Conservation (phyloP, 2,797 vertebrate genomes). For the Scarus forsteni region DNA sequence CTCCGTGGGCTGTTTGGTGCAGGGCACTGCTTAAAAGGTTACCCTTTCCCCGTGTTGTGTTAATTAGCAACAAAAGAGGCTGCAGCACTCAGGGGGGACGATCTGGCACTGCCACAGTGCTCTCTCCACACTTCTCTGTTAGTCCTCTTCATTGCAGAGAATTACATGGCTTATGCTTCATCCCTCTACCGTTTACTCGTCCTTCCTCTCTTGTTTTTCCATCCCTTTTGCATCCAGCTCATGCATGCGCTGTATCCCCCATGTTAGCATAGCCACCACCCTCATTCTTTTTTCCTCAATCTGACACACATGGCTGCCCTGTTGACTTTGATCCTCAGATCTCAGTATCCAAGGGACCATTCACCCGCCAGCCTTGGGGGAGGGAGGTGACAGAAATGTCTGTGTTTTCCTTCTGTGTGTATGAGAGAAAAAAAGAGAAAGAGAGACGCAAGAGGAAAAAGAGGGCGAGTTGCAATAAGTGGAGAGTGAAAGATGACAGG, state of each 20-base stretch:
- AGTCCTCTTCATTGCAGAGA: conserved; percentile 24
- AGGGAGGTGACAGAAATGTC: conserved; percentile 77
- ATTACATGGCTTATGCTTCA: conserved; percentile 33
- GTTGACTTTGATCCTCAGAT: conserved; percentile 79
- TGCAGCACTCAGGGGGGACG: conserved; percentile 32
- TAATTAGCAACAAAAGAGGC: conserved; percentile 76
- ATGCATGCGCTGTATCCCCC: conserved; percentile 27
- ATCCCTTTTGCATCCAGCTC: conserved; percentile 34
- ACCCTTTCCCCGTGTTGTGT: conserved; percentile 59
- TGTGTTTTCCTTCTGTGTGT: conserved; percentile 71
- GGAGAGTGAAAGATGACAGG: conserved; percentile 71
- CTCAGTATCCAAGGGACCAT: conserved; percentile 73
- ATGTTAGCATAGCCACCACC: conserved; percentile 56
- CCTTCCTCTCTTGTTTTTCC: conserved; percentile 39
- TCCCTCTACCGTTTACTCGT: conserved; percentile 22
- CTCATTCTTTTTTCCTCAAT: conserved; percentile 42
- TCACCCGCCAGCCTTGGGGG: conserved; percentile 65
- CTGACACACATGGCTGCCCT: conserved; percentile 67
- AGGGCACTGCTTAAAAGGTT: conserved; percentile 55
- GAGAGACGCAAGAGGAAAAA: conserved; percentile 24
- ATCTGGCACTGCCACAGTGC: conserved; percentile 18
- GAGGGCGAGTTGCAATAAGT: conserved; percentile 62
- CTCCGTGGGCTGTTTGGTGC: conserved; percentile 36
- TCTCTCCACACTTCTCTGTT: conserved; percentile 41
- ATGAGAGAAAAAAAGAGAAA: conserved; percentile 38